A percentile compares a stretch with the other conserved stretches of the same genome.
Conservation (phyloP, 2,888 invertebrate species). For the Zygothrica quintamaculata region DNA sequence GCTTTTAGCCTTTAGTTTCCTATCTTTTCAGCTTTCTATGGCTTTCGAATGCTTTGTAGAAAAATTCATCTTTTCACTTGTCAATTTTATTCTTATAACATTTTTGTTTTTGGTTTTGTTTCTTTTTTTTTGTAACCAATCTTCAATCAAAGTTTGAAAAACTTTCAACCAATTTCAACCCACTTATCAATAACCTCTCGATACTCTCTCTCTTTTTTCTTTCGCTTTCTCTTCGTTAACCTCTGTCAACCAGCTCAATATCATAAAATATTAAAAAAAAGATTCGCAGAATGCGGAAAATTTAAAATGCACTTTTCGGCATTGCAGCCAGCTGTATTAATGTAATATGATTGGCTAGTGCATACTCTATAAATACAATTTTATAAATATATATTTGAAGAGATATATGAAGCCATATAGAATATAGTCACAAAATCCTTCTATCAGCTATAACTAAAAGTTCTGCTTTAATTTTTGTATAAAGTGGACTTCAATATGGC, state of each 20-base stretch:
- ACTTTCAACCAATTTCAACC: conserved; percentile 1
- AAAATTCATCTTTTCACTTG: background rate
- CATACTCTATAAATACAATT: background rate
- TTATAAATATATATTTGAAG: too few species aligned
- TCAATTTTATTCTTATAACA: background rate
- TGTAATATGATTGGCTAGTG: background rate
- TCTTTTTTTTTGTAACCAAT: background rate
- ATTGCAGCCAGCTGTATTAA: conserved; percentile 12
- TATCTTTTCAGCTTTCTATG: conserved; percentile 1
- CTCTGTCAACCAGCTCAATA: conserved; percentile 7
- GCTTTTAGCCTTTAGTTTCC: background rate
- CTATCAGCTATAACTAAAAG: too few species aligned
- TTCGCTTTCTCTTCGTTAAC: background rate
- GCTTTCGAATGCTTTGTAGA: conserved; percentile 3
- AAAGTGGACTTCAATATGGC: too few species aligned
- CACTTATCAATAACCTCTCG: too few species aligned
- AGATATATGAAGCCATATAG: too few species aligned
- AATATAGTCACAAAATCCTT: too few species aligned
- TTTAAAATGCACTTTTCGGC: conserved; percentile 72
- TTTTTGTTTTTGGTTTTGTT: background rate
- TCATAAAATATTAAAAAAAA: conserved; percentile 63
- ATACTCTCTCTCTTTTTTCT: too few species aligned
- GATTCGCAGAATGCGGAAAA: conserved; percentile 48
- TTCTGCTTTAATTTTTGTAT: too few species aligned
- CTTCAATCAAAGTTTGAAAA: conserved; percentile 28